Percentiles rank a stretch among this genome's conserved stretches.
Evolutionary conservation across 2,797 vertebrate species (phyloP).

Genomic region (Ptychobarbus kaznakovi): DNA sequence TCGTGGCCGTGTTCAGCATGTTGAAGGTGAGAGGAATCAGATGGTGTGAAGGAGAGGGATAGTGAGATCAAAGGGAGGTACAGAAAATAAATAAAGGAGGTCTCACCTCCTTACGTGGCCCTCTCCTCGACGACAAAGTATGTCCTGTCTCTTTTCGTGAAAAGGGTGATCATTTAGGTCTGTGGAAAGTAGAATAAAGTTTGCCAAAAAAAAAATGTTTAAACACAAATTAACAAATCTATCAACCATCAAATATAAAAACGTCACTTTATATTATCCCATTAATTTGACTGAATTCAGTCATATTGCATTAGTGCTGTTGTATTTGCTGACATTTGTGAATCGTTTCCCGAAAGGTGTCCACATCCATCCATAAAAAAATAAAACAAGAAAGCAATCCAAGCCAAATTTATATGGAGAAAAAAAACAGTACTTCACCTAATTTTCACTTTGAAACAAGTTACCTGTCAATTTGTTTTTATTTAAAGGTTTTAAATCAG

Average conservation of each 20-base stretch:
- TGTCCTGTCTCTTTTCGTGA: slow-evolving; percentile 56
- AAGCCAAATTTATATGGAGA: neutral
- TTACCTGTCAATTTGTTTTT: neutral
- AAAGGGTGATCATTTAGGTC: neutral
- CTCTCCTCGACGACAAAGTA: neutral
- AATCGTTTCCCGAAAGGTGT: neutral
- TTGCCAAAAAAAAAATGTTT: neutral
- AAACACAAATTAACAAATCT: neutral
- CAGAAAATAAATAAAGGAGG: slow-evolving; percentile 35
- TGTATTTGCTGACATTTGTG: neutral
- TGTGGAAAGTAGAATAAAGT: neutral
- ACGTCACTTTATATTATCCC: neutral
- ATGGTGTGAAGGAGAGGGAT: slow-evolving; percentile 46
- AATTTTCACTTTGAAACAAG: no score
- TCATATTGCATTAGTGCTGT: neutral
- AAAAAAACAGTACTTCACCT: neutral
- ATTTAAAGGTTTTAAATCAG: no score
- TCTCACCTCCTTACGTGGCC: slow-evolving; percentile 8
- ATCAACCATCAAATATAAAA: neutral
- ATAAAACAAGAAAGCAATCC: neutral
- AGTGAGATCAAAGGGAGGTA: slow-evolving; percentile 53
- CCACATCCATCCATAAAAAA: neutral
- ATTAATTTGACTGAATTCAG: neutral
- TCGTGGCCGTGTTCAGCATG: slow-evolving; percentile 32
- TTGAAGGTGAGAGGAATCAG: slow-evolving; percentile 46